Percentiles rank a stretch among this genome's conserved stretches.
These are phyloP conservation scores for Macrochelys suwanniensis DNA, from an alignment of 2,797 vertebrate species.

Conservation along the genomic window DNA sequence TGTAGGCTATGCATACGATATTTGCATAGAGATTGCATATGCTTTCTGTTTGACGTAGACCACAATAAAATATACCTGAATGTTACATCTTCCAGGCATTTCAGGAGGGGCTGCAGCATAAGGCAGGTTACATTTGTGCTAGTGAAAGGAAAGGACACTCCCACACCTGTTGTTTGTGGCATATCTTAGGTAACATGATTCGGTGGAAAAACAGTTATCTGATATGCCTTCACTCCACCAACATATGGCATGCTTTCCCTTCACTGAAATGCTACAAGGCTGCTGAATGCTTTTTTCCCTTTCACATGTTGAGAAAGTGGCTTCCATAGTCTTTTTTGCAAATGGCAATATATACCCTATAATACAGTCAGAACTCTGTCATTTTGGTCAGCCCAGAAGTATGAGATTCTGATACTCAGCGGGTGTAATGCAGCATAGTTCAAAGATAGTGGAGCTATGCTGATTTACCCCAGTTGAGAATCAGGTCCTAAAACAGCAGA, in stretches of 20 bases:
- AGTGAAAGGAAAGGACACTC: not conserved
- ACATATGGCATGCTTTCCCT: not conserved
- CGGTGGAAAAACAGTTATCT: accelerated
- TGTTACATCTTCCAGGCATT: not conserved
- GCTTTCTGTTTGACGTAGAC: not conserved
- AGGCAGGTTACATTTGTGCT: too few relatives aligned
- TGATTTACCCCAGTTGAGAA: not conserved
- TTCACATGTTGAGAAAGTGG: not conserved
- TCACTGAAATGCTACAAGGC: not conserved
- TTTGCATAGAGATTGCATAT: accelerated
- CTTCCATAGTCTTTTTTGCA: not conserved
- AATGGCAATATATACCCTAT: not conserved
- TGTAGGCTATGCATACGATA: accelerated
- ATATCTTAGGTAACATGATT: accelerated
- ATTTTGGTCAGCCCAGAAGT: not conserved
- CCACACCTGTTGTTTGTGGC: not conserved
- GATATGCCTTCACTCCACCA: not conserved
- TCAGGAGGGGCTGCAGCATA: not conserved
- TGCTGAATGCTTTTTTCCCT: not conserved
- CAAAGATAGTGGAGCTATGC: not conserved
- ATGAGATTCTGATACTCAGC: not conserved
- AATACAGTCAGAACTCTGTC: not conserved
- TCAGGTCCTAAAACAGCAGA: not conserved
- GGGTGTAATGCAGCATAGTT: not conserved
- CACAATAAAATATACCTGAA: not conserved